These are phyloP conservation scores for Hemibagrus wyckioides DNA, from an alignment of 2,113 vertebrate species.

Conservation along the genomic window DNA sequence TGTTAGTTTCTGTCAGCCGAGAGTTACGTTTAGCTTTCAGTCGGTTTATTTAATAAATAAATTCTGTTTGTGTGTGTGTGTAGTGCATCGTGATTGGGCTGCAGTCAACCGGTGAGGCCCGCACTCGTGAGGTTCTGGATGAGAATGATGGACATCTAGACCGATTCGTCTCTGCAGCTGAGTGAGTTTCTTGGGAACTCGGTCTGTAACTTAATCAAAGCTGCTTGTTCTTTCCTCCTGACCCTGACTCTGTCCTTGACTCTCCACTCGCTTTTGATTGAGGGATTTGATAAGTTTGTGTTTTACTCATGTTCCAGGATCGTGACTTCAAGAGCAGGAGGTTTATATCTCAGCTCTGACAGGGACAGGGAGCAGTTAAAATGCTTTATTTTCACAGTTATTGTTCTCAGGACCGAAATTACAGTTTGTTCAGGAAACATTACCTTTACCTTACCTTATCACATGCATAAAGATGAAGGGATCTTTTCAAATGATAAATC, in stretches of 20 bases:
- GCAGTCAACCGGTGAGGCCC: constrained; percentile 95
- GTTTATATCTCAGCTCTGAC: not conserved
- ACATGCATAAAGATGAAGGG: not conserved
- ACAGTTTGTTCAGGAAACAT: not conserved
- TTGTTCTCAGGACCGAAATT: not conserved
- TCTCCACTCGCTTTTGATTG: not conserved
- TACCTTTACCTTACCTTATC: not conserved
- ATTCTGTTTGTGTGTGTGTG: not conserved
- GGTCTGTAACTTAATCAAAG: not conserved
- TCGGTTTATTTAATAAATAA: not conserved
- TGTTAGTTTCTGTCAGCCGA: not conserved
- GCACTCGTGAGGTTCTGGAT: constrained; percentile 92
- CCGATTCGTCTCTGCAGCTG: constrained; percentile 93
- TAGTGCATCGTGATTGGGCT: constrained; percentile 97
- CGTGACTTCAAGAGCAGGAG: not conserved
- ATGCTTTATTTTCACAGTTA: not conserved
- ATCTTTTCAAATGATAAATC: not conserved
- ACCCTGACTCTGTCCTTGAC: not conserved
- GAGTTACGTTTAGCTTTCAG: not conserved
- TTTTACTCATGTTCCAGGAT: not conserved
- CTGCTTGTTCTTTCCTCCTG: not conserved
- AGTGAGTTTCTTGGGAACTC: constrained; percentile 73
- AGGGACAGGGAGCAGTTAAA: not conserved
- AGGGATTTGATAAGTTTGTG: not conserved
- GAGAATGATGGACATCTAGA: constrained; percentile 92